Evolutionary conservation across 2,797 vertebrate species (phyloP).

Genomic region (Sus cebifrons): DNA sequence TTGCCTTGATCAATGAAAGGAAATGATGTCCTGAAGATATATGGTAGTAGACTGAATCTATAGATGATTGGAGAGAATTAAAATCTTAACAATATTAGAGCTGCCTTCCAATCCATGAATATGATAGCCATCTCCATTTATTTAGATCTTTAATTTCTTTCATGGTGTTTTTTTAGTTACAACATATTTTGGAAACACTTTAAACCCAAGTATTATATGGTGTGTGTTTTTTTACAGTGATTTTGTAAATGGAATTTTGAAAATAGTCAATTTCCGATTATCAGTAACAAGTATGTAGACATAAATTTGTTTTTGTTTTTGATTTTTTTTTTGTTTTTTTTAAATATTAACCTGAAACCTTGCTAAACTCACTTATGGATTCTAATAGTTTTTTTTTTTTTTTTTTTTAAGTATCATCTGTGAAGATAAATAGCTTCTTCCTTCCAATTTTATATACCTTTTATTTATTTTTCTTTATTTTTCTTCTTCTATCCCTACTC

Average conservation of each 20-base stretch:
- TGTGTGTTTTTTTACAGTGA: neutral
- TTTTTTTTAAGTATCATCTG: neutral
- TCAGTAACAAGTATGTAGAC: neutral
- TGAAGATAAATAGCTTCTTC: neutral
- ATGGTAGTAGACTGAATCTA: neutral
- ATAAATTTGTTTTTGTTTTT: neutral
- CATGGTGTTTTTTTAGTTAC: neutral
- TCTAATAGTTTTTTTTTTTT: neutral
- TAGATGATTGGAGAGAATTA: neutral
- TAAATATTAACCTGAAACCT: neutral
- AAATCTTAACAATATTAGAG: neutral
- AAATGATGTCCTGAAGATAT: neutral
- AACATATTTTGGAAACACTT: neutral
- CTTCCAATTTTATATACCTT: neutral
- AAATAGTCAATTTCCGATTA: neutral
- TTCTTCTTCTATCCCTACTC: no score
- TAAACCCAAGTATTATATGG: neutral
- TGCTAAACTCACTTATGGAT: neutral
- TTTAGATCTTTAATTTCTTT: neutral
- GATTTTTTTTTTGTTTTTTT: neutral
- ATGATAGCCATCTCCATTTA: neutral
- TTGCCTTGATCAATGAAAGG: neutral
- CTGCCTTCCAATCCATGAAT: neutral
- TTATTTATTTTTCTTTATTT: neutral
- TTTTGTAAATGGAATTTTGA: neutral